These are phyloP conservation scores for Nothobranchius furzeri DNA, from an alignment of 2,113 vertebrate species.

Conservation along the genomic window DNA sequence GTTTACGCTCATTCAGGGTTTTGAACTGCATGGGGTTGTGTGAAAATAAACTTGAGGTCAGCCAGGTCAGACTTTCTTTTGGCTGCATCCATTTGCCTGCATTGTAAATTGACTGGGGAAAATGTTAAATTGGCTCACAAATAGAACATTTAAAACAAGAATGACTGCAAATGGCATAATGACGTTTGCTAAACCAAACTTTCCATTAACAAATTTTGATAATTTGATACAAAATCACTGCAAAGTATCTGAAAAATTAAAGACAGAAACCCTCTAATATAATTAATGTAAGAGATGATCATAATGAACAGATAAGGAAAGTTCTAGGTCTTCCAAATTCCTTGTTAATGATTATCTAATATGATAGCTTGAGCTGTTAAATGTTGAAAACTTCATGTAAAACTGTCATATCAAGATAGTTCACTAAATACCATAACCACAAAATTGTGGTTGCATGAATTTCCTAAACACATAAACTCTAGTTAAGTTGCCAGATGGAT, in stretches of 20 bases:
- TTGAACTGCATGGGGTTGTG: neutral
- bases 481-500: constrained; percentile 7
- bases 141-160: neutral
- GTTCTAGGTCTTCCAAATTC: neutral
- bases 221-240: neutral
- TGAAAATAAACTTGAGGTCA: neutral
- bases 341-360: neutral
- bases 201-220: too few relatives aligned
- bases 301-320: neutral
- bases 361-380: neutral
- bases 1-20: constrained; percentile 9
- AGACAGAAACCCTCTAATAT: too few relatives aligned
- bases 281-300: neutral
- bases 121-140: neutral
- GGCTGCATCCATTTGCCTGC: neutral
- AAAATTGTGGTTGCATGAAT: neutral
- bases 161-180: neutral
- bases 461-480: neutral
- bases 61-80: neutral
- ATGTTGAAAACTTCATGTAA: neutral
- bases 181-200: too few relatives aligned
- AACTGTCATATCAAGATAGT: neutral
- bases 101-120: neutral
- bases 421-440: neutral
- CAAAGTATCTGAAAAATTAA: neutral